Conservation (phyloP, 2,888 invertebrate genomes). For the Saturnia pavonia region DNA sequence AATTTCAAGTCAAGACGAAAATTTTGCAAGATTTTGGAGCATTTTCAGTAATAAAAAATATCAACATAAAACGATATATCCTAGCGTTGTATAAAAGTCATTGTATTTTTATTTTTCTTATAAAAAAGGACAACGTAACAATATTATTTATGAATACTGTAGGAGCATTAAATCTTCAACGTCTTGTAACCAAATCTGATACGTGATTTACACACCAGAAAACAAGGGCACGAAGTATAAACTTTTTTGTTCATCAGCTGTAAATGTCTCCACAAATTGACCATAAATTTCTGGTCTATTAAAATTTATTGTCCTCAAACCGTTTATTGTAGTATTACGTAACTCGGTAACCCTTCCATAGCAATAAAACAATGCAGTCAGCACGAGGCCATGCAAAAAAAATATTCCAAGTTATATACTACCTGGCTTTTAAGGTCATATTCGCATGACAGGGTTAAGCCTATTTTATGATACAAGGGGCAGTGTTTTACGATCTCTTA, state of each 20-base stretch:
- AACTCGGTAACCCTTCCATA: constrained; percentile 71
- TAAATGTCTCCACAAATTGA: constrained; percentile 75
- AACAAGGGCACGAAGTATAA: constrained; percentile 60
- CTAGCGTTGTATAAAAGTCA: not conserved
- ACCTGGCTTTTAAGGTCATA: constrained; percentile 56
- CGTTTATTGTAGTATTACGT: constrained; percentile 74
- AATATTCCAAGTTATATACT: constrained; percentile 50
- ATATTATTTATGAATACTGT: constrained; percentile 25
- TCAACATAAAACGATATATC: not conserved
- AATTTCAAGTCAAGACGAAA: not conserved
- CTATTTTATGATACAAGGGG: constrained; percentile 71
- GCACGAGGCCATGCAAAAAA: constrained; percentile 60
- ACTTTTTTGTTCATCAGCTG: constrained; percentile 70
- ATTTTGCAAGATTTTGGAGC: not conserved
- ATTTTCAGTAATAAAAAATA: not conserved
- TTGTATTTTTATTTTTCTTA: not conserved
- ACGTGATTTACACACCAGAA: constrained; percentile 46
- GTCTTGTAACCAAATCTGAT: constrained; percentile 34
- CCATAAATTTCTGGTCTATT: constrained; percentile 76
- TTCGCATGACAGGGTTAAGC: constrained; percentile 56
- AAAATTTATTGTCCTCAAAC: constrained; percentile 73
- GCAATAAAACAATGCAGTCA: constrained; percentile 71
- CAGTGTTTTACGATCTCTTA: constrained; percentile 75
- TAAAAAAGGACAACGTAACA: not conserved
- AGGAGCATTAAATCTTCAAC: constrained; percentile 27